Conservation (phyloP, 2,113 vertebrate genomes). For the Bubo bubo region DNA sequence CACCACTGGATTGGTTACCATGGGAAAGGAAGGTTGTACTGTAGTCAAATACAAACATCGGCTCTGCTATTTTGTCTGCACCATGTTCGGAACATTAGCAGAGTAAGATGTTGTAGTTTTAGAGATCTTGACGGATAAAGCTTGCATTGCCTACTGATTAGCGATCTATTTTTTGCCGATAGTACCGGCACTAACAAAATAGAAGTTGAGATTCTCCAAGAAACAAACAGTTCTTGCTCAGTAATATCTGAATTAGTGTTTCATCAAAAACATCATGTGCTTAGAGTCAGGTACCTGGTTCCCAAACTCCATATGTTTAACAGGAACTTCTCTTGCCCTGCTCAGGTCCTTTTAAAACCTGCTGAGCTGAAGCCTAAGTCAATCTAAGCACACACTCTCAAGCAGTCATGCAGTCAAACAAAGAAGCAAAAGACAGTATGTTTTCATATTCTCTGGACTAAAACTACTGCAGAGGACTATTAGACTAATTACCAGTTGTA, state of each 20-base stretch:
- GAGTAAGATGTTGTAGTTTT: neutral
- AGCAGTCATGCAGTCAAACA: neutral
- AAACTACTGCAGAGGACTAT: neutral
- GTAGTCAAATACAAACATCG: neutral
- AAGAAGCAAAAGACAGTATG: fast-evolving
- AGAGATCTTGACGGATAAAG: neutral
- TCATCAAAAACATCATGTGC: neutral
- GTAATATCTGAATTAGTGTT: neutral
- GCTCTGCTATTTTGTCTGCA: neutral
- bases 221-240: neutral
- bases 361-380: neutral
- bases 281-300: neutral
- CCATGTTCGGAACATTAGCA: neutral
- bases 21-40: neutral
- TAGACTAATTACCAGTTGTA: neutral
- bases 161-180: neutral
- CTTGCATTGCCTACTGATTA: neutral
- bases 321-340: neutral
- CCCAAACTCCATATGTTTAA: neutral
- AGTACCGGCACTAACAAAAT: neutral
- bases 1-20: neutral
- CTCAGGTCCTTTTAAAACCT: neutral
- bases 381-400: neutral
- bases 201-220: neutral
- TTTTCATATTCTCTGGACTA: neutral